Base-by-base conservation (phyloP, 2,113 vertebrate species). In the Bufo gargarizans region DNA sequence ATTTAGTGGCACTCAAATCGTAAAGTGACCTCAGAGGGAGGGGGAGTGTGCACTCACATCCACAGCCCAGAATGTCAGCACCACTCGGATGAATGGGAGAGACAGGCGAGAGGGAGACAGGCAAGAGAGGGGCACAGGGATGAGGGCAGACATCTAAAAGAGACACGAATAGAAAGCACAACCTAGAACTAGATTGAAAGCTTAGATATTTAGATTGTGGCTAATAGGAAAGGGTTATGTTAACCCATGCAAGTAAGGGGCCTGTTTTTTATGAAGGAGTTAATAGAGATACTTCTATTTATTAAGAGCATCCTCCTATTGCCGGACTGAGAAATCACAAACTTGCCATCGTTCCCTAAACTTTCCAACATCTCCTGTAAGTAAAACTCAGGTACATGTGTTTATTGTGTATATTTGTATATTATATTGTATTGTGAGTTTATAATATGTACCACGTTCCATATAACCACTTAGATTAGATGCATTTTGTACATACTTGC, bases 1-100 rank as follows among this genome's bases (percentile, higher is more conserved):
- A 88, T 88, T 88, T 88, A 88, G 80, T 84, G 87, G 80, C 87
- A 88, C 87, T 88, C 87, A 88, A 88, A 84, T 88, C 69, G 87
- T 88, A 84, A 88, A 77, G 87, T 88, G 87, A 88, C 87, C 87
- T 88, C 87, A 77, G 87, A 83, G 56, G 67, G 14, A 33, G 76
- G 86, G 71, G 3, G 59, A 50, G 76, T 71, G 50, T 22, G 55
- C 86, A 58, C 85, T 86, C 85, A 86, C 56, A 63, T 67, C 58
- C 47, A 67, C 59, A 69, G 69, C 19, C 22, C 67, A 63, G 65
- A 10, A 16, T 53, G 58, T n/a, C 63, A 72, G 53, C 7, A 19
- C 55, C 53, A 82, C 47, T n/a, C 20, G 14, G 53, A 43, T 33
- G 76, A 69, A 78, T 65, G 74, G 67, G 56, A 47, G 71, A 59